Evolutionary conservation across 2,888 invertebrate genomes (phyloP), one percentile per base, ranked within the genome.

Genomic region (Catocala sponsa): DNA sequence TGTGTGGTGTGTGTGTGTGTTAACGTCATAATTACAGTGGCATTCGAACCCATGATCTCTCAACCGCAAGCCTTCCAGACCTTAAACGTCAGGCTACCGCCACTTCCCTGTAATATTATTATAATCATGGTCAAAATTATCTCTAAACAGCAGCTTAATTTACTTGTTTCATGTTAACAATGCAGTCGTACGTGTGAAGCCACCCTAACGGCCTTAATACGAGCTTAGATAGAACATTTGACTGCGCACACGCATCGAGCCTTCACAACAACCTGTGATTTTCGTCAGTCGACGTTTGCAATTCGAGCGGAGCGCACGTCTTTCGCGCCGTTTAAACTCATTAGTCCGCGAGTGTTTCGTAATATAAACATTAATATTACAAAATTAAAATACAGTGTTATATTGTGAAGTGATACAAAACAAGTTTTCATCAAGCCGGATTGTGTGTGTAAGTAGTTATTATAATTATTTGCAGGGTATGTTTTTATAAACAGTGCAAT

Each of bases 361-460:
- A 60, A 63, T 1, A 59, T 55, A 55, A 59, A 62, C 54, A 58
- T 49, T 53, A 63, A 58, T 38, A 42, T 65, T 70, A 56, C 50
- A 54, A 57, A 66, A 67, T 65, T 60, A 59, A 63, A 63, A 66
- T 73, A 64, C 32, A 70, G 78, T 84, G 84, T 65, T 71, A 67
- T 75, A 70, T 61, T 61, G 76, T 76, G 76, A 61, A 75, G 85
- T 85, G 83, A 67, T 61, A 74, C 70, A 76, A 74, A 70, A 64
- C 59, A 62, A 55, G 59, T 72, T 72, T 67, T 65, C 61, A 51
- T 42, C 60, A 64, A 68, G 61, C 44, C 72, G 74, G 60, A 70
- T 79, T 65, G 67, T 51, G 59, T 68, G 80, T 86, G 85, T 86
- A 63, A 86, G 85, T 85, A 69, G 0, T 43, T 68, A 54, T 59